These are phyloP conservation scores for Temnothorax ravouxi DNA, from an alignment of 2,888 invertebrate species.

Conservation along the genomic window DNA sequence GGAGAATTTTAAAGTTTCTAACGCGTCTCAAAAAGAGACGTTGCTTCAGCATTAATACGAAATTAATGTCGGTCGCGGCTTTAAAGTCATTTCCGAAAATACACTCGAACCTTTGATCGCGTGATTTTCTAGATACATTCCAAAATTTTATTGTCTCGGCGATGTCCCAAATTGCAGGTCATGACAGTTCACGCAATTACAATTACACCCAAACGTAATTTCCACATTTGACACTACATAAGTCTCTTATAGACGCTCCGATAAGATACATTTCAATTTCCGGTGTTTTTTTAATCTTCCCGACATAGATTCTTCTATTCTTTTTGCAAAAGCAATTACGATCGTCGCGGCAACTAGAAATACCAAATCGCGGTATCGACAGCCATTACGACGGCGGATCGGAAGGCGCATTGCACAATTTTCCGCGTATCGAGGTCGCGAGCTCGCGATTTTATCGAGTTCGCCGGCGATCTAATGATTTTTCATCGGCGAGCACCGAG, in stretches of 20 bases:
- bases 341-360: conserved; percentile 6
- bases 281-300: not conserved
- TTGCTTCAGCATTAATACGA: not conserved
- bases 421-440: conserved; percentile 54
- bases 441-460: conserved; percentile 43
- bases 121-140: not conserved
- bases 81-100: not conserved
- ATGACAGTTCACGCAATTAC: not conserved
- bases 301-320: not conserved
- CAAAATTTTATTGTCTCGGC: not conserved
- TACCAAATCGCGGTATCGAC: not conserved
- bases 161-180: not conserved
- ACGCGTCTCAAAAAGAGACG: not conserved
- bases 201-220: not conserved
- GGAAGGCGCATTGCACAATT: conserved; percentile 36
- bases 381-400: conserved; percentile 6
- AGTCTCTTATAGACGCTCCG: not conserved
- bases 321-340: not conserved
- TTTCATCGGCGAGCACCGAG: conserved; percentile 14
- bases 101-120: not conserved
- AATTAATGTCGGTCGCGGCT: not conserved
- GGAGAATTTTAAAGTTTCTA: not conserved
- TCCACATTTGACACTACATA: not conserved
- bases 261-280: not conserved
- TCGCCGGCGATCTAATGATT: conserved; percentile 42